Evolutionary conservation across 2,797 vertebrate genomes (phyloP).

Genomic region (Falco rusticolus): DNA sequence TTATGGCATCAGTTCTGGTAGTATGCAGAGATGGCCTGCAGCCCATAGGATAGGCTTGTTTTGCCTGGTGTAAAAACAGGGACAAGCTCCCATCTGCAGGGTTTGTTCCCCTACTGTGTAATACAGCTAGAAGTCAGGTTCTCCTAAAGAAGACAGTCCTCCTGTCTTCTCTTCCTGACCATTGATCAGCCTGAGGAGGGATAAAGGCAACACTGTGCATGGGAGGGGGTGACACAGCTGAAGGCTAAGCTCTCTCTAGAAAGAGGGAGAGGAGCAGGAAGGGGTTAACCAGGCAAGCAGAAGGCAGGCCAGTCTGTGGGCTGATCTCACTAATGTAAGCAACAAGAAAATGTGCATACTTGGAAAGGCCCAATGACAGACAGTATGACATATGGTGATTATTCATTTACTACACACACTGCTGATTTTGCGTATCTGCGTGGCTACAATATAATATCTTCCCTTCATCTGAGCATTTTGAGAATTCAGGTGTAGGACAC

Average conservation of each 20-base stretch:
- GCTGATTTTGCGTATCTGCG: slow-evolving; percentile 21
- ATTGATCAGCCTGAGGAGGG: not conserved
- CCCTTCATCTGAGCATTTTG: not conserved
- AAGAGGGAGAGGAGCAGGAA: not conserved
- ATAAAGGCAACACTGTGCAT: not conserved
- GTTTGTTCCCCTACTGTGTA: not conserved
- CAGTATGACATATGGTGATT: slow-evolving; percentile 35
- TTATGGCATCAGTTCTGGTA: not conserved
- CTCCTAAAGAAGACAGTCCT: not conserved
- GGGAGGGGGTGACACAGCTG: not conserved
- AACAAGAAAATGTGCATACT: slow-evolving; percentile 39
- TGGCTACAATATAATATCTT: not conserved
- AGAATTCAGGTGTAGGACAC: not conserved
- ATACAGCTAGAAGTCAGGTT: not conserved
- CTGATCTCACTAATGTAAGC: slow-evolving; percentile 35
- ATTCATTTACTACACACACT: not conserved
- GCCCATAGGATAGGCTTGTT: not conserved
- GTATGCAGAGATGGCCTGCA: not conserved
- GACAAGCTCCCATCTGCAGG: not conserved
- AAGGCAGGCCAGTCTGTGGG: slow-evolving; percentile 1
- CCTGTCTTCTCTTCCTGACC: not conserved
- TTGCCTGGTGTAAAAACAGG: not conserved
- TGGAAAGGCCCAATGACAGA: slow-evolving; percentile 38
- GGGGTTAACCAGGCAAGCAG: slow-evolving; percentile 38
- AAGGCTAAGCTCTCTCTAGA: not conserved